phyloP scores from a whole-genome alignment of 2,113 vertebrate species.

The Lagopus muta region DNA sequence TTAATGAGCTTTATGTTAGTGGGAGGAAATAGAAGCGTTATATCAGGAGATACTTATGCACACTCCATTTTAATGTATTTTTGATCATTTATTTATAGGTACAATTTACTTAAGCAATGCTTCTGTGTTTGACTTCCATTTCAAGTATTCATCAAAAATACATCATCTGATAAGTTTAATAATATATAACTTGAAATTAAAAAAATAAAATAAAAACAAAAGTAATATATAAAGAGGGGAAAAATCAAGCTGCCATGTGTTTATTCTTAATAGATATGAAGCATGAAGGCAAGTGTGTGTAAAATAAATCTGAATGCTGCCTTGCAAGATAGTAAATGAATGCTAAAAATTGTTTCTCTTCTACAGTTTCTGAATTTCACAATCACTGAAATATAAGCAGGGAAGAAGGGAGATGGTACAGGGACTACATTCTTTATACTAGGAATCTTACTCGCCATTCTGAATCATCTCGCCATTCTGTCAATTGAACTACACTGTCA shows the following conservation, averaged over 20 bases:
- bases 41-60: conserved; percentile 23
- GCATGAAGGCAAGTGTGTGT: neutral
- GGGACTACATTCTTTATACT: neutral
- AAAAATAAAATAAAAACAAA: conserved; percentile 18
- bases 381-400: neutral
- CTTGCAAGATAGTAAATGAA: neutral
- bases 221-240: conserved; percentile 13
- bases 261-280: conserved; percentile 50
- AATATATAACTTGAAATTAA: conserved; percentile 64
- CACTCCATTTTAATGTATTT: conserved; percentile 40
- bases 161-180: conserved; percentile 51
- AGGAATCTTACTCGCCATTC: neutral
- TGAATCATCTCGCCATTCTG: neutral
- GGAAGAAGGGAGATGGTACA: neutral
- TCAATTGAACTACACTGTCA: neutral
- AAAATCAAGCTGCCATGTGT: conserved; percentile 18
- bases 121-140: conserved; percentile 39
- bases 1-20: neutral
- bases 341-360: neutral
- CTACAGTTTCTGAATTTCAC: neutral
- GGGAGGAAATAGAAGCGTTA: neutral
- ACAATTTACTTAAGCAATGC: conserved; percentile 47
- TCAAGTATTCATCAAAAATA: conserved; percentile 58
- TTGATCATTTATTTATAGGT: conserved; percentile 50
- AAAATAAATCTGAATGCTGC: neutral